Percentiles rank a stretch among this genome's conserved stretches.
Conservation (phyloP, 2,797 vertebrate species). For the Protonibea diacanthus region DNA sequence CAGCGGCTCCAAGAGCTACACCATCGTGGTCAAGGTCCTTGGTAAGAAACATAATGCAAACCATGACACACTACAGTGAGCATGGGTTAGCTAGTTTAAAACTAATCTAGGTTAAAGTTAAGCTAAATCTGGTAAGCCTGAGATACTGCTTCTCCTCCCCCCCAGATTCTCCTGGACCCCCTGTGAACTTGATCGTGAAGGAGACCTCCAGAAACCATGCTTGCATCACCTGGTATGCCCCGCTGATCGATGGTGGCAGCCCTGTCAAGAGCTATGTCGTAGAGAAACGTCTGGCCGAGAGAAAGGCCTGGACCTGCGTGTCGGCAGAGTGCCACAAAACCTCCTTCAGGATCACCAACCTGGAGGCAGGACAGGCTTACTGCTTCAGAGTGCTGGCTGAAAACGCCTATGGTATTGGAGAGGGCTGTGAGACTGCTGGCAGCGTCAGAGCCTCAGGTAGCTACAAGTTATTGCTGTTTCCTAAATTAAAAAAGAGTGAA, state of each 20-base stretch:
- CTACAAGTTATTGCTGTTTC: neutral
- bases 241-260: conserved; percentile 94
- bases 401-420: conserved; percentile 97
- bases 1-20: conserved; percentile 95
- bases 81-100: neutral
- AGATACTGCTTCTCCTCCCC: neutral
- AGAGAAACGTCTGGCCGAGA: conserved; percentile 97
- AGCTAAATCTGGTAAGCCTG: neutral
- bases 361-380: conserved; percentile 95
- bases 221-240: conserved; percentile 94
- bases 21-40: conserved; percentile 95
- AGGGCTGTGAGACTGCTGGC: conserved; percentile 95
- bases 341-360: conserved; percentile 92
- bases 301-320: conserved; percentile 98
- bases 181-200: conserved; percentile 92
- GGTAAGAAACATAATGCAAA: conserved; percentile 84
- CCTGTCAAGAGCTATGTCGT: conserved; percentile 95
- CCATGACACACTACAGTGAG: neutral
- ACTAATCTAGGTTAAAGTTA: neutral
- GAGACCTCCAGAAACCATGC: conserved; percentile 94
- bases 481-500: neutral
- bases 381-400: conserved; percentile 98
- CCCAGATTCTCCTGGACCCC: conserved; percentile 96
- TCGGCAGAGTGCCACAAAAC: conserved; percentile 92
- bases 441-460: conserved; percentile 95